phyloP scores from a whole-genome alignment of 2,797 vertebrate genomes.

The Muscicapa striata region DNA sequence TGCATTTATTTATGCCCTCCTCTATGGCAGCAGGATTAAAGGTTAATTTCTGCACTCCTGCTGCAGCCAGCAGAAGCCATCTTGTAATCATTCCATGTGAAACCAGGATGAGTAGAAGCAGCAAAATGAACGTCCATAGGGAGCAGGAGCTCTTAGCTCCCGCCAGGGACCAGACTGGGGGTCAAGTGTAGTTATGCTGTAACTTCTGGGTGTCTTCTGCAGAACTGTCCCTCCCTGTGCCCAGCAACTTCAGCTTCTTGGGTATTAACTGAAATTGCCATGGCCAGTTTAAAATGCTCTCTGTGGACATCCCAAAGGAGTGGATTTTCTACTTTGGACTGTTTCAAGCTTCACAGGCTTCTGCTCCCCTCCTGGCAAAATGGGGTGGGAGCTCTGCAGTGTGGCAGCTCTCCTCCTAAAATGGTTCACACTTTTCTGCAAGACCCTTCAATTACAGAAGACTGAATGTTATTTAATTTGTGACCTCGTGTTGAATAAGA shows the following conservation, averaged over 20 bases:
- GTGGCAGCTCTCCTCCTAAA: background rate
- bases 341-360: background rate
- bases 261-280: background rate
- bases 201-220: background rate
- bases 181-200: accelerated
- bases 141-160: background rate
- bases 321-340: background rate
- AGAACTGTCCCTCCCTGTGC: accelerated
- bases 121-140: background rate
- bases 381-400: background rate
- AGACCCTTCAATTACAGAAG: background rate
- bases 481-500: background rate
- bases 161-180: background rate
- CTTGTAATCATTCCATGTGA: background rate
- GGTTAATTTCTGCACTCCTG: background rate
- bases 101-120: background rate
- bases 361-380: background rate
- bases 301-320: accelerated
- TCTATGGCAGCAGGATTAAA: accelerated
- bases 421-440: background rate
- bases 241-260: background rate
- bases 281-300: background rate
- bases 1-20: background rate
- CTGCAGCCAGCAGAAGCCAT: background rate
- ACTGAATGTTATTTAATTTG: constrained; percentile 29